A percentile compares a stretch with the other conserved stretches of the same genome.
Conservation (phyloP, 2,113 vertebrate genomes). For the Cinclus mexicanus region DNA sequence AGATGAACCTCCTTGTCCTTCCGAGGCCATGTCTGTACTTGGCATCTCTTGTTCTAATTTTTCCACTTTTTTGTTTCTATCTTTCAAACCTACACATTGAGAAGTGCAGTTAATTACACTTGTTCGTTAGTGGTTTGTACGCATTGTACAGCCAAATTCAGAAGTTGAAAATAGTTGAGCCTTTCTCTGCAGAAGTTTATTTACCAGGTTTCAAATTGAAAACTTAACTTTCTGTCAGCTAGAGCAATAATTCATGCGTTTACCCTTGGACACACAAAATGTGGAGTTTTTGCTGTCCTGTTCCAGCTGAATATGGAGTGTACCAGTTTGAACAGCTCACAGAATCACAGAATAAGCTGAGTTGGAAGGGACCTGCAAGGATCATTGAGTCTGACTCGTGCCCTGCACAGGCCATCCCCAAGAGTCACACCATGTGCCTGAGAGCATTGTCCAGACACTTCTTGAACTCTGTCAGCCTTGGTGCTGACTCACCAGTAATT, state of each 20-base stretch:
- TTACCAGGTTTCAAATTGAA: not conserved
- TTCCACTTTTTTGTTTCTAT: not conserved
- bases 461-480: not conserved
- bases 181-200: not conserved
- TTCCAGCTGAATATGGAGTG: not conserved
- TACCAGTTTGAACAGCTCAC: not conserved
- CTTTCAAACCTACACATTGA: not conserved
- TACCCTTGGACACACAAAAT: not conserved
- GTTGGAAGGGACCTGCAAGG: not conserved
- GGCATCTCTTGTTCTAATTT: not conserved
- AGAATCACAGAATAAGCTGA: not conserved
- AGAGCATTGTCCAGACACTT: not conserved
- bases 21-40: not conserved
- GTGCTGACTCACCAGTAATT: not conserved
- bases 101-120: not conserved
- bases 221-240: not conserved
- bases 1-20: not conserved
- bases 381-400: fast-evolving
- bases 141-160: not conserved
- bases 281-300: not conserved
- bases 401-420: not conserved
- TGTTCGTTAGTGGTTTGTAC: not conserved
- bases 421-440: not conserved
- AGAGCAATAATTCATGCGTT: not conserved
- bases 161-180: not conserved